Base-by-base conservation (phyloP, 53 echinoderm and acorn worm genomes). In the Holothuria leucospilota region DNA sequence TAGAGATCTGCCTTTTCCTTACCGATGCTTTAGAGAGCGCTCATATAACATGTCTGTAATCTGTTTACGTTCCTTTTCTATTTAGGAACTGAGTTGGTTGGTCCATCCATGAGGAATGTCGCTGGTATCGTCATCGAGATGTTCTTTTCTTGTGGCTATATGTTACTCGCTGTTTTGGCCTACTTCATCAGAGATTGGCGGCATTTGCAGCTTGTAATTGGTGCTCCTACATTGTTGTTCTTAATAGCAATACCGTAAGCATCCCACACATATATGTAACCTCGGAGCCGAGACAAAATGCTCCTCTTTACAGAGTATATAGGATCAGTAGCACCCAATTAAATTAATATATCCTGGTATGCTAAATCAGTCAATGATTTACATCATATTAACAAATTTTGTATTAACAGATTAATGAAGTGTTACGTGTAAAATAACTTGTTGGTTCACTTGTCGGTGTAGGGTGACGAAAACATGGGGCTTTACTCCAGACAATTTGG, bases 81-180 rank as follows among this genome's bases (percentile, higher is more conserved):
- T 77, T 62, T 74, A 92, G 92, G 63, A 29, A 72, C 89, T 34
- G 92, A 92, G 40, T 59, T 92, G 51, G 86, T 92, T 38, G 92
- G 92, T 25, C 86, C 85, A 41, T 86, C 89, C 0, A 75, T 56
- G 53, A 85, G 92, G 21, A 89, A 82, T 5, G 64, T 86, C 38
- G 71, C 89, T 20, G 89, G 89, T 51, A 82, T 92, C 28, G 28
- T 68, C 52, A 71, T 64, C 4, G 85, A 89, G 51, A 69, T 92
- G 18, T 72, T 89, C 61, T 92, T 81, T 62, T 85, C 89, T 51
- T 51, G 81, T 21, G 92, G 92, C 20, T 85, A 85, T 20, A 86
- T 92, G 81, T 69, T 89, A 24, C 58, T 92, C 29, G 71, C 92
- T 24, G 73, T 90, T 2, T 58, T 81, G 20, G 92, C 89, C 38